Percentiles rank a stretch among this genome's conserved stretches.
Conservation (phyloP, 2,888 invertebrate species). For the Torymus tubicola region DNA sequence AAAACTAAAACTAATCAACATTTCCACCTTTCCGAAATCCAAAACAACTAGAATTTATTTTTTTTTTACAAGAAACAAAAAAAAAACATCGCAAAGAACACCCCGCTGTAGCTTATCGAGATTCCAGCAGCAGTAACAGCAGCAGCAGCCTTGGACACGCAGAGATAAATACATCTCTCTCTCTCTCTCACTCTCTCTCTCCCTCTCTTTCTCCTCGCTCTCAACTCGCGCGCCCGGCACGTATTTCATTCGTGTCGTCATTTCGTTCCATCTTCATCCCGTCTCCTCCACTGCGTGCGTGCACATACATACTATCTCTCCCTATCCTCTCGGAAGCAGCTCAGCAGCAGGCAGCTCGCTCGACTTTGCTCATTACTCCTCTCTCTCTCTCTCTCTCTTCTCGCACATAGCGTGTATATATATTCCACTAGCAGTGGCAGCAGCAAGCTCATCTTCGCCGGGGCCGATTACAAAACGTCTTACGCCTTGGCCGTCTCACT, state of each 20-base stretch:
- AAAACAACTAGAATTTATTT: too few relatives aligned
- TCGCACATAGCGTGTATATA: conserved; percentile 1
- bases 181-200: conserved; percentile 19
- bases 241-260: conserved; percentile 56
- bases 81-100: too few relatives aligned
- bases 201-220: conserved; percentile 24
- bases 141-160: conserved; percentile 9
- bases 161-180: conserved; percentile 58
- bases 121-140: too few relatives aligned
- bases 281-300: conserved; percentile 17
- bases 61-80: too few relatives aligned
- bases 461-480: conserved; percentile 50
- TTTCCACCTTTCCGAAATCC: too few relatives aligned
- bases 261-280: conserved; percentile 55
- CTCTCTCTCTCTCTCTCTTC: not conserved
- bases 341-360: conserved; percentile 22
- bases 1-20: too few relatives aligned
- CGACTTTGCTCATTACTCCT: conserved; percentile 48
- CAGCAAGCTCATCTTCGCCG: conserved; percentile 27
- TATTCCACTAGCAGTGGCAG: not conserved
- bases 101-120: too few relatives aligned
- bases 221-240: conserved; percentile 46
- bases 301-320: not conserved
- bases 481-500: conserved; percentile 1
- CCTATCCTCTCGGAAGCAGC: conserved; percentile 27